phyloP scores from a whole-genome alignment of 2,113 vertebrate genomes.

The human region DNA sequence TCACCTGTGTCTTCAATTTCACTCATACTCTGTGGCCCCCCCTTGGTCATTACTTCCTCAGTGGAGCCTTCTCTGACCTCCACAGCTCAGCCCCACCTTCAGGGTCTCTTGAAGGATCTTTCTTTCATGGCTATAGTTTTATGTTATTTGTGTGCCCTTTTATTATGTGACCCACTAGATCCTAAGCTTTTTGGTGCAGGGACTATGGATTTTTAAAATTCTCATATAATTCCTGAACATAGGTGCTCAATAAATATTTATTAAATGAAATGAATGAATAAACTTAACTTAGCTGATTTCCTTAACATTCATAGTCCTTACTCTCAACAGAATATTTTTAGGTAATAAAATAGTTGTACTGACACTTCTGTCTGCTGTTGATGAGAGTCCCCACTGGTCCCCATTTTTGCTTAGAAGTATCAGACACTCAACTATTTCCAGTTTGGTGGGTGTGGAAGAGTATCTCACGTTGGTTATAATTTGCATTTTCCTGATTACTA shows the following conservation, averaged over 20 bases:
- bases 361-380: neutral
- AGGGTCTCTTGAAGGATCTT: neutral
- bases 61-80: neutral
- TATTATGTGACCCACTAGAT: neutral
- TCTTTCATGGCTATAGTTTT: neutral
- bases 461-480: neutral
- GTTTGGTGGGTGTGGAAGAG: neutral
- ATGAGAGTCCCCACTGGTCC: neutral
- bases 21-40: neutral
- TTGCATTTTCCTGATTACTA: constrained; percentile 4
- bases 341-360: neutral
- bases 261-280: neutral
- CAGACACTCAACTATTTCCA: neutral
- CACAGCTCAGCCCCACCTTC: neutral
- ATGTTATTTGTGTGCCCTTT: neutral
- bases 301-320: neutral
- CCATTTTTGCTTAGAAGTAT: neutral
- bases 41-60: neutral
- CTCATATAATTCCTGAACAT: neutral
- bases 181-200: neutral
- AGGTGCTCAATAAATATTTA: neutral
- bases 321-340: neutral
- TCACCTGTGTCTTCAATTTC: neutral
- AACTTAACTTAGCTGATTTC: neutral
- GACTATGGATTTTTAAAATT: neutral